A percentile compares a stretch with the other conserved stretches of the same genome.
phyloP scores from a whole-genome alignment of 2,113 vertebrate species.

The Cyanistes caeruleus region DNA sequence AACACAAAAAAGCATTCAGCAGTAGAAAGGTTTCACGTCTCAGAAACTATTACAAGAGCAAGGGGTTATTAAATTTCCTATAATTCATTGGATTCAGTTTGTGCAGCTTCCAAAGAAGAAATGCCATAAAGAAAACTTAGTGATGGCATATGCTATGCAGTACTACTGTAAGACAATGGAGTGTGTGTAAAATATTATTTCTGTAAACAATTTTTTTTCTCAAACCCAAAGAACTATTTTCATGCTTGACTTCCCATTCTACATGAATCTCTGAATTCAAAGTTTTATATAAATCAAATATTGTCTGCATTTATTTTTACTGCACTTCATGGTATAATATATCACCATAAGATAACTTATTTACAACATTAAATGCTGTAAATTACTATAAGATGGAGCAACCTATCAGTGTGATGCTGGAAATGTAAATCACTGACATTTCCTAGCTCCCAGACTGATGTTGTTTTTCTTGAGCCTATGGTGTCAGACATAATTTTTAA shows the following conservation, averaged over 20 bases:
- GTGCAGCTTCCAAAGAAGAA: background rate
- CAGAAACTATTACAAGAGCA: background rate
- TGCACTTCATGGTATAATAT: constrained; percentile 46
- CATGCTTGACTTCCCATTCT: constrained; percentile 16
- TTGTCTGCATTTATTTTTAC: constrained; percentile 46
- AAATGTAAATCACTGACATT: constrained; percentile 55
- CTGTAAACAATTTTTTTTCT: background rate
- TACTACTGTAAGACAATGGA: background rate
- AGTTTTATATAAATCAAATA: constrained; percentile 50
- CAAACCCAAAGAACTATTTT: background rate
- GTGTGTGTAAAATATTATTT: background rate
- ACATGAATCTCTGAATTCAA: constrained; percentile 38
- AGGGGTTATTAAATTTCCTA: background rate
- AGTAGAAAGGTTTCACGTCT: background rate
- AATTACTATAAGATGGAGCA: constrained; percentile 65
- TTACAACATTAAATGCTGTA: constrained; percentile 58
- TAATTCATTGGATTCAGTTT: background rate
- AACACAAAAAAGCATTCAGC: background rate
- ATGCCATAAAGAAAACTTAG: background rate
- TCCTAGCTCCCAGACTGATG: constrained; percentile 23
- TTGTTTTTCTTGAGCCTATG: constrained; percentile 51
- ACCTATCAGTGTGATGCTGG: background rate
- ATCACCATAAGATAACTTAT: constrained; percentile 56
- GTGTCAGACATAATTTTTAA: background rate
- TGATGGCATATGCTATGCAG: background rate